A percentile compares a stretch with the other conserved stretches of the same genome.
These are phyloP conservation scores for Hydrophis major DNA, from an alignment of 2,797 vertebrate genomes.

Conservation along the genomic window DNA sequence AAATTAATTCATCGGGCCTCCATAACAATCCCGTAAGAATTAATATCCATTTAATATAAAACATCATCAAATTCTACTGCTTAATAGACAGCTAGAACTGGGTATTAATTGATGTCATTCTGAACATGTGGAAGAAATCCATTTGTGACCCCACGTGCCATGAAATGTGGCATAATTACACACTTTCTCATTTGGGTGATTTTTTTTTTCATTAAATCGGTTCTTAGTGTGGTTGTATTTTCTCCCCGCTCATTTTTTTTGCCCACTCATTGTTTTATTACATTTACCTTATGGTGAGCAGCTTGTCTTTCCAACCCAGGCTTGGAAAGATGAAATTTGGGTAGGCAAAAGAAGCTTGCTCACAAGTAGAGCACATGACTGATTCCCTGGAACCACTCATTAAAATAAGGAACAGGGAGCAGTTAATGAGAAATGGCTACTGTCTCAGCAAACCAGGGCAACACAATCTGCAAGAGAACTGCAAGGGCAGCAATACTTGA, in stretches of 20 bases:
- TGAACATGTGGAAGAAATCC: constrained; percentile 68
- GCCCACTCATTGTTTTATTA: constrained; percentile 55
- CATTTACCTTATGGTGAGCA: constrained; percentile 51
- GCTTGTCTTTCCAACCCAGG: constrained; percentile 50
- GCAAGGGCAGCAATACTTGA: not conserved
- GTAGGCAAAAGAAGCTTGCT: not conserved
- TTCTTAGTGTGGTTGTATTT: constrained; percentile 58
- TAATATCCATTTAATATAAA: constrained; percentile 60
- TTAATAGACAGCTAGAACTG: constrained; percentile 56
- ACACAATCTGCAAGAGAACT: not conserved
- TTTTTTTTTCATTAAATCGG: constrained; percentile 70
- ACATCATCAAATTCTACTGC: constrained; percentile 41
- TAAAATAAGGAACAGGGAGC: not conserved
- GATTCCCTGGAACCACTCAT: not conserved
- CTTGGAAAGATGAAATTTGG: not conserved
- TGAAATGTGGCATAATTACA: constrained; percentile 74
- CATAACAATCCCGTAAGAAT: constrained; percentile 54
- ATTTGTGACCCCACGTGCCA: constrained; percentile 72
- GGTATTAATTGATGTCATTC: constrained; percentile 69
- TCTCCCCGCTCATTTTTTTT: constrained; percentile 31
- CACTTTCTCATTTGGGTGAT: constrained; percentile 57
- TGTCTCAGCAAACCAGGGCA: not conserved
- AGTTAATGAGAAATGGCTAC: not conserved
- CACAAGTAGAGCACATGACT: not conserved
- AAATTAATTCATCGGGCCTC: constrained; percentile 42